Conservation (phyloP, 1,140 invertebrate genomes). For the Ganaspis sp. region DNA sequence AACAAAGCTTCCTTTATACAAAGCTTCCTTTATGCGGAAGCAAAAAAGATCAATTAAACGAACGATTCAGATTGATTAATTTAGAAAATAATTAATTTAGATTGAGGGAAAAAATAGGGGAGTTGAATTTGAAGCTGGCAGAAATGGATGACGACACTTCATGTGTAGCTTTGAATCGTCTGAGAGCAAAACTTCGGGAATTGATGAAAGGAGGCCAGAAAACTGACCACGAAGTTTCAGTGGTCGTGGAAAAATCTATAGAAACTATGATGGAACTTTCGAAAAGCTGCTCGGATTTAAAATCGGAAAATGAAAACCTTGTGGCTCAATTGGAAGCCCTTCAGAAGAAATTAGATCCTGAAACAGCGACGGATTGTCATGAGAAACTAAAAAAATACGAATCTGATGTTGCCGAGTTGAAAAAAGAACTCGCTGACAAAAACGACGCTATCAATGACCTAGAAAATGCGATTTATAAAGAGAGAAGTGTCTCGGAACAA, state of each 20-base stretch:
- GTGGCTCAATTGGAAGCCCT: conserved; percentile 46
- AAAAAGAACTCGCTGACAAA: conserved; percentile 52
- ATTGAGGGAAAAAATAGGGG: conserved; percentile 57
- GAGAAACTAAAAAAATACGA: conserved; percentile 48
- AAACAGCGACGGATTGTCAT: neutral
- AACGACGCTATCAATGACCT: conserved; percentile 51
- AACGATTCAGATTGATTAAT: neutral
- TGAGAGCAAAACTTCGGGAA: conserved; percentile 64
- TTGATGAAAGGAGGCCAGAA: conserved; percentile 62
- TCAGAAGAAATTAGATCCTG: conserved; percentile 18
- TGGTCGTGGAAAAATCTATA: conserved; percentile 60
- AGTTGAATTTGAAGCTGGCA: conserved; percentile 59
- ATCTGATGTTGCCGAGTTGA: conserved; percentile 49
- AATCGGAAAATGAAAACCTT: conserved; percentile 57
- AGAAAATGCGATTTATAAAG: conserved; percentile 41
- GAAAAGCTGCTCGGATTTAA: conserved; percentile 58
- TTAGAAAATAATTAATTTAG: conserved; percentile 49
- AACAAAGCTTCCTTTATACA: too few relatives aligned
- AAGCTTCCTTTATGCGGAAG: too few relatives aligned
- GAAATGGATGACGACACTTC: conserved; percentile 62
- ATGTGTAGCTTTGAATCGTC: conserved; percentile 64
- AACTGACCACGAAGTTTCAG: conserved; percentile 56
- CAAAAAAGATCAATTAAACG: too few relatives aligned
- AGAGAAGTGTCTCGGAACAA: conserved; percentile 18
- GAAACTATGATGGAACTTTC: conserved; percentile 59